Evolutionary conservation across 2,113 vertebrate species (phyloP).

Genomic region (Fulmarus glacialis): DNA sequence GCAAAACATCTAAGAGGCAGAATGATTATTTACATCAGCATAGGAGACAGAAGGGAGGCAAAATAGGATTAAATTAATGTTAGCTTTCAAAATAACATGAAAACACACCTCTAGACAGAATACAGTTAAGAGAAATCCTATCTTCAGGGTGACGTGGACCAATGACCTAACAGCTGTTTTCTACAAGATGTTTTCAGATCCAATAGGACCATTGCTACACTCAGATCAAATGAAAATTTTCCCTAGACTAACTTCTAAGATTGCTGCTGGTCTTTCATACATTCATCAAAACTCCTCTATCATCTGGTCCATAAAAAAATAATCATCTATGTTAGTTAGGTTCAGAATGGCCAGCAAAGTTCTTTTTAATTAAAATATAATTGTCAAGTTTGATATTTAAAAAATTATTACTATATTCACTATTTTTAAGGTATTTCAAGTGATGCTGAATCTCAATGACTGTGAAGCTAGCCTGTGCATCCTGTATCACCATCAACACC

Average conservation of each 20-base stretch:
- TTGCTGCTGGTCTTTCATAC: neutral
- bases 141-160: neutral
- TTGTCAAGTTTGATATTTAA: neutral
- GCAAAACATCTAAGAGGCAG: neutral
- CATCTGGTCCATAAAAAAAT: neutral
- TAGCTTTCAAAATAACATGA: constrained; percentile 1
- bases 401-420: neutral
- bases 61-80: neutral
- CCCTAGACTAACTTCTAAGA: neutral
- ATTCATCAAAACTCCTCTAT: neutral
- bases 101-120: neutral
- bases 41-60: neutral
- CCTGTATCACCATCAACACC: neutral
- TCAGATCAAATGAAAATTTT: neutral
- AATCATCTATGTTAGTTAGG: neutral
- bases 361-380: neutral
- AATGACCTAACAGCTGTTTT: neutral
- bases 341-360: neutral
- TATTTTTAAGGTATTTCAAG: neutral
- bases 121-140: neutral
- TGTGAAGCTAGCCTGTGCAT: neutral
- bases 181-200: neutral
- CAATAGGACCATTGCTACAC: neutral
- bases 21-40: neutral
- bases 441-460: neutral